A percentile compares a stretch with the other conserved stretches of the same genome.
These are phyloP conservation scores for Cervus canadensis DNA, from an alignment of 2,113 vertebrate species.

Conservation along the genomic window DNA sequence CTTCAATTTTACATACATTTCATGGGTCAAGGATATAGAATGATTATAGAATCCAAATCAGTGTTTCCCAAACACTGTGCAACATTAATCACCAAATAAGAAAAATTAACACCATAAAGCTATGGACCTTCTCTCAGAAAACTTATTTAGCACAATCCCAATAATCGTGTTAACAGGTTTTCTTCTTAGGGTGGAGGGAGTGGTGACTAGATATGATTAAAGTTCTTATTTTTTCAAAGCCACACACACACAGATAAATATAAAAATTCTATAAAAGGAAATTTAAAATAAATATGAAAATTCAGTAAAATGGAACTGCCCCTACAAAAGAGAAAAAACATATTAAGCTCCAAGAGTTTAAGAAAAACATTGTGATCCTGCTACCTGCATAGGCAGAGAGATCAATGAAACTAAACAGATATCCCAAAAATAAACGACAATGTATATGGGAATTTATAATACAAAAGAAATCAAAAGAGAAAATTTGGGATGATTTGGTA, in stretches of 20 bases:
- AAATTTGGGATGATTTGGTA: not conserved
- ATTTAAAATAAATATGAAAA: not conserved
- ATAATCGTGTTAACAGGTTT: not conserved
- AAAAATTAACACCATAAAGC: not conserved
- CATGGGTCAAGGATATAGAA: not conserved
- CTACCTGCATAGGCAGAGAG: not conserved
- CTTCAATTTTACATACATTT: not conserved
- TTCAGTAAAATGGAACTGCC: not conserved
- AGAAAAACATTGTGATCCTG: not conserved
- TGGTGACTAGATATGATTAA: not conserved
- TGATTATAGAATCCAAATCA: not conserved
- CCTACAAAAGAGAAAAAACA: not conserved
- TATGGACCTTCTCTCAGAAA: not conserved
- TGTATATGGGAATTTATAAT: not conserved
- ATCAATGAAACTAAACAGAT: not conserved
- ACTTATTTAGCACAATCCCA: not conserved
- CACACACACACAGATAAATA: not conserved
- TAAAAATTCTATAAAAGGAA: not conserved
- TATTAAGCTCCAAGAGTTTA: not conserved
- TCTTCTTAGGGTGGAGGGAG: not conserved
- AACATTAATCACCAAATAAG: not conserved
- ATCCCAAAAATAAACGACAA: constrained; percentile 6
- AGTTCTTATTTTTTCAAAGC: not conserved
- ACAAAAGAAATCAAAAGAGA: not conserved
- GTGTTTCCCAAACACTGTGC: not conserved